These are phyloP conservation scores for Pongo pygmaeus DNA, from an alignment of 2,113 vertebrate species.

Conservation along the genomic window DNA sequence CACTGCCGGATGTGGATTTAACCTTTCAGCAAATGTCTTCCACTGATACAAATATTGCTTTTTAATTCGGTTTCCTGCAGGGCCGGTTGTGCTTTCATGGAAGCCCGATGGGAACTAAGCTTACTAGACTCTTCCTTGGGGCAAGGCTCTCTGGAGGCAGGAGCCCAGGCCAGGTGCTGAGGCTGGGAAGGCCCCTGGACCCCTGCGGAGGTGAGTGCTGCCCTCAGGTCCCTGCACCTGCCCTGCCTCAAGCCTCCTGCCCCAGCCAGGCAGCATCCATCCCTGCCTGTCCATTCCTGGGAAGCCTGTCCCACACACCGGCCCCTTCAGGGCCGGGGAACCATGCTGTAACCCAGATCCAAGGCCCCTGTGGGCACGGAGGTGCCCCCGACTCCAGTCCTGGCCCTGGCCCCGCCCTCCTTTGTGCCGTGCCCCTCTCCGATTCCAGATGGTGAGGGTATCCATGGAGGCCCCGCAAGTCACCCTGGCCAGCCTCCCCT, in stretches of 20 bases:
- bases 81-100: not conserved
- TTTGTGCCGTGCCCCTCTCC: too few species aligned
- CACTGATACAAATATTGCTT: constrained; percentile 15
- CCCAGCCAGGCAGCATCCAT: not conserved
- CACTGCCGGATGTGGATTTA: constrained; percentile 48
- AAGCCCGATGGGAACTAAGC: fast-evolving
- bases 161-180: not conserved
- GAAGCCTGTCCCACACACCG: too few species aligned
- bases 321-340: too few species aligned
- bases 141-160: not conserved
- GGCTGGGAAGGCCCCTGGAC: fast-evolving
- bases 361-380: not conserved
- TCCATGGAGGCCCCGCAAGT: not conserved
- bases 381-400: not conserved
- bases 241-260: not conserved
- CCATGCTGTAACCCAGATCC: fast-evolving
- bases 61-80: constrained; percentile 26
- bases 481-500: not conserved
- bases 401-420: not conserved
- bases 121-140: not conserved
- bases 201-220: fast-evolving
- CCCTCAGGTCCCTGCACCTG: not conserved
- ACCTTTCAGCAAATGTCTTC: constrained; percentile 73
- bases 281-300: not conserved
- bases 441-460: fast-evolving